phyloP scores from a whole-genome alignment of 2,888 invertebrate species.

The Hirtodrosophila histrioides region DNA sequence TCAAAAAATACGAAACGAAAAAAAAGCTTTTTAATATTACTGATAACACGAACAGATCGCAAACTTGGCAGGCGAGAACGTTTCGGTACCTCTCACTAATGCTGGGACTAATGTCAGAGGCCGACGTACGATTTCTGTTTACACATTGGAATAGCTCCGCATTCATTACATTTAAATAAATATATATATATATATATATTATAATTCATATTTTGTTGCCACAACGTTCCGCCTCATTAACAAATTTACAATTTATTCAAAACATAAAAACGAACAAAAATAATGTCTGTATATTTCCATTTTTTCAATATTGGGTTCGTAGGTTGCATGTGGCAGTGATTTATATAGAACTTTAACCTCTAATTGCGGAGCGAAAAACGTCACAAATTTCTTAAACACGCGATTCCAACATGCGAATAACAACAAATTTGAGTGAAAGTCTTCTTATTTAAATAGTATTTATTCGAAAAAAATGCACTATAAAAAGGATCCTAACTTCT shows the following conservation, averaged over 20 bases:
- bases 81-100: slow-evolving; percentile 15
- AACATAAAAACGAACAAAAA: slow-evolving; percentile 6
- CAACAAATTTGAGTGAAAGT: no score
- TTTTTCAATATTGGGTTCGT: slow-evolving; percentile 47
- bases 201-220: slow-evolving; percentile 35
- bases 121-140: slow-evolving; percentile 55
- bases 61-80: slow-evolving; percentile 19
- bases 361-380: slow-evolving; percentile 49
- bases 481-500: no score
- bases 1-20: slow-evolving; percentile 22
- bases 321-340: slow-evolving; percentile 67
- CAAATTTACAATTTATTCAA: slow-evolving; percentile 55
- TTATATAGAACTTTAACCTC: slow-evolving; percentile 73
- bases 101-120: slow-evolving; percentile 37
- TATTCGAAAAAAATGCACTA: no score
- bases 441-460: no score
- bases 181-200: slow-evolving; percentile 10
- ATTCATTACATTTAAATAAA: slow-evolving; percentile 22
- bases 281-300: slow-evolving; percentile 21
- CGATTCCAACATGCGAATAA: slow-evolving; percentile 47
- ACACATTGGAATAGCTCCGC: slow-evolving; percentile 26
- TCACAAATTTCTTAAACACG: slow-evolving; percentile 57
- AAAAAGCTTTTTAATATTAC: slow-evolving; percentile 11
- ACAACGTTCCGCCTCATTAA: slow-evolving; percentile 52
- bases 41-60: slow-evolving; percentile 57